These are phyloP conservation scores for Synanceia verrucosa DNA, from an alignment of 2,797 vertebrate genomes.

Conservation along the genomic window DNA sequence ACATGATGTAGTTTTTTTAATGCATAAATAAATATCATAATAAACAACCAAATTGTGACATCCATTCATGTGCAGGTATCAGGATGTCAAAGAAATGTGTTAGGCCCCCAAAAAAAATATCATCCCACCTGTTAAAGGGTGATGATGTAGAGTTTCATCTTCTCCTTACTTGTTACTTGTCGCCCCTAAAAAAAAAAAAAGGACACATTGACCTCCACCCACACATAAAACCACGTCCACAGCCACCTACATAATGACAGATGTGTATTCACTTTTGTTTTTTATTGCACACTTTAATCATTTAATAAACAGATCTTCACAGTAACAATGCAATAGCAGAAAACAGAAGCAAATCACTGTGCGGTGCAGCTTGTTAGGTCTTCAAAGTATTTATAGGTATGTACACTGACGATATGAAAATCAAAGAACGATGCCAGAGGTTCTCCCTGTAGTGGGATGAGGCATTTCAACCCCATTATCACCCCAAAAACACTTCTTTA, in stretches of 20 bases:
- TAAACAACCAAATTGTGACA: too few relatives aligned
- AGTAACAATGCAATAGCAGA: conserved; percentile 83
- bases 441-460: conserved; percentile 32
- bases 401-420: conserved; percentile 72
- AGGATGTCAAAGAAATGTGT: too few relatives aligned
- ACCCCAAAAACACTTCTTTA: conserved; percentile 13
- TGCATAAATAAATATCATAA: too few relatives aligned
- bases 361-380: conserved; percentile 67
- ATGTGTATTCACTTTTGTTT: conserved; percentile 52
- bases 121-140: too few relatives aligned
- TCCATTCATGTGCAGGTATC: too few relatives aligned
- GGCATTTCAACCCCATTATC: conserved; percentile 15
- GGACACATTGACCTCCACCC: background rate
- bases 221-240: background rate
- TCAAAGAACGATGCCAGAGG: conserved; percentile 48
- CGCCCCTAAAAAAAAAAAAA: background rate
- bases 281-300: conserved; percentile 85
- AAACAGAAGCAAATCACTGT: conserved; percentile 76
- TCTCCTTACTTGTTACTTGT: background rate
- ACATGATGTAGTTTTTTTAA: too few relatives aligned
- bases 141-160: too few relatives aligned
- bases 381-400: conserved; percentile 76
- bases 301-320: conserved; percentile 84
- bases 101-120: too few relatives aligned
- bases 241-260: conserved; percentile 8